These are phyloP conservation scores for Melinaea menophilus DNA, from an alignment of 2,888 invertebrate species.

Conservation along the genomic window DNA sequence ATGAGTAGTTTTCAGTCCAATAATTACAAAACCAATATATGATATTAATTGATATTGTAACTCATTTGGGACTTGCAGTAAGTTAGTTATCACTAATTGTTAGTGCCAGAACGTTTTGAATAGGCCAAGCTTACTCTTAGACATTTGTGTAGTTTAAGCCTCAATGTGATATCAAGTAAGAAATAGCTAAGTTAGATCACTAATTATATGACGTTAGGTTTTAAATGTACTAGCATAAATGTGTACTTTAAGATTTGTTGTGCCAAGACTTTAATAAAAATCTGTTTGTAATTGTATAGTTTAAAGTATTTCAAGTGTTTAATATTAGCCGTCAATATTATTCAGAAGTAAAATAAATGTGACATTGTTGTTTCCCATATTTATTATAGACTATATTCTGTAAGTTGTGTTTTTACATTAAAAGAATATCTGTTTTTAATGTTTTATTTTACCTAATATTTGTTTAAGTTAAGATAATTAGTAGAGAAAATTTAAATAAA, in stretches of 20 bases:
- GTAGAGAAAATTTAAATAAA: neutral
- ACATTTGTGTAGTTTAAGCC: slow-evolving; percentile 47
- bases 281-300: slow-evolving; percentile 25
- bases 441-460: slow-evolving; percentile 39
- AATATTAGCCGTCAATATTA: slow-evolving; percentile 24
- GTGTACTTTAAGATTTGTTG: slow-evolving; percentile 29
- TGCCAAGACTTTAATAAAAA: slow-evolving; percentile 30
- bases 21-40: neutral
- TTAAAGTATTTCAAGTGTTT: slow-evolving; percentile 20
- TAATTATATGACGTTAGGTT: slow-evolving; percentile 21
- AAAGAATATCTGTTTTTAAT: slow-evolving; percentile 62
- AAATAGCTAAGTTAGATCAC: slow-evolving; percentile 26
- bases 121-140: slow-evolving; percentile 42
- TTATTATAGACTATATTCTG: slow-evolving; percentile 53
- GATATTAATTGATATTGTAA: neutral
- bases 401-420: slow-evolving; percentile 71
- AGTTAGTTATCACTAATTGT: slow-evolving; percentile 10
- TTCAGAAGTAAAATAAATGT: slow-evolving; percentile 40
- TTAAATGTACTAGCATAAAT: slow-evolving; percentile 19
- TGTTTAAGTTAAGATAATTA: neutral
- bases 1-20: no score
- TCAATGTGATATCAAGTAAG: slow-evolving; percentile 59
- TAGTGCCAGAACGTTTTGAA: slow-evolving; percentile 22
- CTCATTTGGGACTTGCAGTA: slow-evolving; percentile 4
- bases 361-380: slow-evolving; percentile 55